Percentiles rank a stretch among this genome's conserved stretches.
These are phyloP conservation scores for Pachyramphus minor DNA, from an alignment of 2,113 vertebrate genomes.

Conservation along the genomic window DNA sequence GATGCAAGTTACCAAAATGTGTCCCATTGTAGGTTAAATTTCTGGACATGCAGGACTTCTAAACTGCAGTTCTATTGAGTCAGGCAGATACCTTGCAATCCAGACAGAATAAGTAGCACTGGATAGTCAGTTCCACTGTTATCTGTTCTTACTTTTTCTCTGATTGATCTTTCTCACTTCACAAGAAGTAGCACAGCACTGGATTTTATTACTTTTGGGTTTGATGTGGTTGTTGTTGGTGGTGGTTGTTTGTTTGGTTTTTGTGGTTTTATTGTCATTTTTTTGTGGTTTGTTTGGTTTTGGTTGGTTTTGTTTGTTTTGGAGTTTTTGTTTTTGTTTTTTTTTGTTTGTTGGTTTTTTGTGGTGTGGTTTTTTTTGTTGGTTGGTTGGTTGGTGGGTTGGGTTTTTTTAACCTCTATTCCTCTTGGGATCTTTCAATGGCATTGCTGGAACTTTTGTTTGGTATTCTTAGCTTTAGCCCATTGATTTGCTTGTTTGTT, in stretches of 20 bases:
- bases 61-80: background rate
- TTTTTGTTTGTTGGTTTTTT: background rate
- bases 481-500: background rate
- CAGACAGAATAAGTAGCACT: background rate
- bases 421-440: background rate
- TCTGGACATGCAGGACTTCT: background rate
- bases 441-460: background rate
- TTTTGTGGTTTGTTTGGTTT: too few relatives aligned
- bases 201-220: background rate
- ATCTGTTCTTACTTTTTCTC: accelerated
- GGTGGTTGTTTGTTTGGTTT: too few relatives aligned
- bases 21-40: background rate
- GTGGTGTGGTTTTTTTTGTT: too few relatives aligned
- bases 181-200: background rate
- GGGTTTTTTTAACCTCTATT: background rate
- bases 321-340: too few relatives aligned
- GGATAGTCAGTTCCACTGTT: background rate
- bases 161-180: background rate
- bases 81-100: background rate
- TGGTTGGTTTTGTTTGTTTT: too few relatives aligned
- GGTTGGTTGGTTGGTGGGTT: too few relatives aligned
- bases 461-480: background rate
- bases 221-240: too few relatives aligned
- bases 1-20: background rate
- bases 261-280: too few relatives aligned